Evolutionary conservation across 2,888 invertebrate species (phyloP), one percentile per base, ranked within the genome.

Genomic region (Spilarctia lutea): DNA sequence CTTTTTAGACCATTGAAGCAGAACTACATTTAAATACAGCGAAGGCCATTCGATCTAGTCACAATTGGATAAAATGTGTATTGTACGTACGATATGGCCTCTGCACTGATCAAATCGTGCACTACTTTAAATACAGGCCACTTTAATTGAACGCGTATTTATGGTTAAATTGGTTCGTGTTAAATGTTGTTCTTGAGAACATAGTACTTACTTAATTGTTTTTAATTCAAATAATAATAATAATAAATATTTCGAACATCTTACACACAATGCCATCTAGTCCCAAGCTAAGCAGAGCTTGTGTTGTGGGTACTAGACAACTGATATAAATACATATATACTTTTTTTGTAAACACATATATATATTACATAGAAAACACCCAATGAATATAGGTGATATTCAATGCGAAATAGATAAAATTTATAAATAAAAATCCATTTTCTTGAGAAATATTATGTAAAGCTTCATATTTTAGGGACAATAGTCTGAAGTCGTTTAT

Each of bases 1-100:
- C 70, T 70, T 76, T 71, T 71, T n/a, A 13, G 39, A 71, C 68
- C 67, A 73, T 71, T 71, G 68, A 73, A 73, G 68, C 70, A 71
- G 65, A 76, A 73, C 67, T 73, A 45, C 70, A 71, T 73, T 70
- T 76, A 33, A 73, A 68, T 73, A 68, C 71, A 73, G 56, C 71
- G 52, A 60, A 76, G 73, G 75, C 48, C 60, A 67, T 67, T 75
- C 35, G 67, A 71, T 75, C 60, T 66, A 72, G 52, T 42, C 16
- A 72, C 75, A 68, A 65, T 75, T 74, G 71, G 7, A 35, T 60
- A 27, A 71, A 71, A 71, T 42, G 24, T 66, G 68, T 20, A 18
- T 63, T 30, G 63, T 18, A 27, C n/a, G 60, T 73, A 73, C 27
- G 33, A 73, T 4, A 20, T 35, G 42, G 27, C 27, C 27, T 48